These are phyloP conservation scores for Nipponacmea schrenckii DNA, from an alignment of 2,888 invertebrate species.

Conservation along the genomic window DNA sequence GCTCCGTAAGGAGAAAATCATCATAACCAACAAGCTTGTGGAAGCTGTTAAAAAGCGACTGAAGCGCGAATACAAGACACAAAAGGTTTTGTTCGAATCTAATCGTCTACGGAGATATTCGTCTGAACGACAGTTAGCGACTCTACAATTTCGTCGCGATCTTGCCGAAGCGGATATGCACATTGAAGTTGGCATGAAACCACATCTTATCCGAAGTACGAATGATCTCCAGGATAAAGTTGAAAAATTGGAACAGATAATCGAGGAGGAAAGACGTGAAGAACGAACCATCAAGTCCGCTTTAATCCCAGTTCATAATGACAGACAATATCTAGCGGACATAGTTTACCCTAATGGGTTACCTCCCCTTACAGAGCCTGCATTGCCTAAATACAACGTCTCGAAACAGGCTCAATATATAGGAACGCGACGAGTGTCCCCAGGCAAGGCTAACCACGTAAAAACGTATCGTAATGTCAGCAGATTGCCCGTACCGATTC, in stretches of 20 bases:
- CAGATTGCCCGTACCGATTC: not conserved
- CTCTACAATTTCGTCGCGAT: slow-evolving; percentile 43
- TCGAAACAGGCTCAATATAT: not conserved
- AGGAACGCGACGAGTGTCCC: not conserved
- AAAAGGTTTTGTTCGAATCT: slow-evolving; percentile 44
- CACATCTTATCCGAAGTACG: slow-evolving; percentile 49
- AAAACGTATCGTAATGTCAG: not conserved
- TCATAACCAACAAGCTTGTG: slow-evolving; percentile 37
- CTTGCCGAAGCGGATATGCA: slow-evolving; percentile 45
- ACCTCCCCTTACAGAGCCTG: not conserved
- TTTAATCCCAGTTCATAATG: slow-evolving; percentile 46
- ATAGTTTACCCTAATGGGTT: slow-evolving; percentile 30
- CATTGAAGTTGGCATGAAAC: slow-evolving; percentile 49
- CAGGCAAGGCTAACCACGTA: not conserved
- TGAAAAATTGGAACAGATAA: slow-evolving; percentile 47
- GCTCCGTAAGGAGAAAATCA: slow-evolving; percentile 40
- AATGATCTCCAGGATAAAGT: slow-evolving; percentile 57
- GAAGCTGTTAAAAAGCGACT: slow-evolving; percentile 35
- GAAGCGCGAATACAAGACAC: slow-evolving; percentile 33
- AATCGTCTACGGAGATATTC: slow-evolving; percentile 52
- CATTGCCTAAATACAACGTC: not conserved
- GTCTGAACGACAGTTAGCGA: slow-evolving; percentile 45
- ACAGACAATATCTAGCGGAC: slow-evolving; percentile 40
- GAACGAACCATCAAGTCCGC: slow-evolving; percentile 51
- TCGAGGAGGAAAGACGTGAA: slow-evolving; percentile 48